These are phyloP conservation scores for Rhinoraja longicauda DNA, from an alignment of 2,797 vertebrate species.

Conservation along the genomic window DNA sequence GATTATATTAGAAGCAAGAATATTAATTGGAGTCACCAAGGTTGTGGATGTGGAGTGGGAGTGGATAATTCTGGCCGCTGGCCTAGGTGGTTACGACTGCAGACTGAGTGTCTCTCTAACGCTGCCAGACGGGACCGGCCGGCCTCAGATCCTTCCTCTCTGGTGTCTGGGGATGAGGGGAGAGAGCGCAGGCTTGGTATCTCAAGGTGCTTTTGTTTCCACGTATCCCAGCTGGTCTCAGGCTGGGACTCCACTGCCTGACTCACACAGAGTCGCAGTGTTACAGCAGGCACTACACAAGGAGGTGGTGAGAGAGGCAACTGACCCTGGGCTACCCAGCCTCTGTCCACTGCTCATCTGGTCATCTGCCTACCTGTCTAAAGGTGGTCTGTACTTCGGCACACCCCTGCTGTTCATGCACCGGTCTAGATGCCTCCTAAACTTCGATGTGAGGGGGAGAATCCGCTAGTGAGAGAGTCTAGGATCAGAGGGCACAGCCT, in stretches of 20 bases:
- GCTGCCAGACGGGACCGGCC: neutral
- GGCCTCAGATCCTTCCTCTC: slow-evolving; percentile 14
- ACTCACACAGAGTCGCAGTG: neutral
- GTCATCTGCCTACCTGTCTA: neutral
- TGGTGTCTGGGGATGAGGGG: neutral
- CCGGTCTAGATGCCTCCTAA: no score
- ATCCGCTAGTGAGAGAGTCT: no score
- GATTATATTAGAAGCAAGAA: neutral
- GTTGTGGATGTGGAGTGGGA: neutral
- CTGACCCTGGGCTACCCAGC: neutral
- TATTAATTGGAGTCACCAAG: neutral
- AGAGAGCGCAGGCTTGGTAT: neutral
- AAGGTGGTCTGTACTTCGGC: no score
- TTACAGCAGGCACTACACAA: neutral
- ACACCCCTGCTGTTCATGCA: no score
- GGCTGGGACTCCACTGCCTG: neutral
- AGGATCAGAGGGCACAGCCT: no score
- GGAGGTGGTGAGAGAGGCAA: neutral
- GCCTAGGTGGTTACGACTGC: neutral
- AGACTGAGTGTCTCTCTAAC: slow-evolving; percentile 5
- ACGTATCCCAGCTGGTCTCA: neutral
- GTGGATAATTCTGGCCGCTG: neutral
- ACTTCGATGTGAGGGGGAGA: no score
- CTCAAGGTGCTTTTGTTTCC: slow-evolving; percentile 17
- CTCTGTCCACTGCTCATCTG: neutral